Evolutionary conservation across 2,888 invertebrate genomes (phyloP), one percentile per base, ranked within the genome.

Genomic region (Rhagium mordax): DNA sequence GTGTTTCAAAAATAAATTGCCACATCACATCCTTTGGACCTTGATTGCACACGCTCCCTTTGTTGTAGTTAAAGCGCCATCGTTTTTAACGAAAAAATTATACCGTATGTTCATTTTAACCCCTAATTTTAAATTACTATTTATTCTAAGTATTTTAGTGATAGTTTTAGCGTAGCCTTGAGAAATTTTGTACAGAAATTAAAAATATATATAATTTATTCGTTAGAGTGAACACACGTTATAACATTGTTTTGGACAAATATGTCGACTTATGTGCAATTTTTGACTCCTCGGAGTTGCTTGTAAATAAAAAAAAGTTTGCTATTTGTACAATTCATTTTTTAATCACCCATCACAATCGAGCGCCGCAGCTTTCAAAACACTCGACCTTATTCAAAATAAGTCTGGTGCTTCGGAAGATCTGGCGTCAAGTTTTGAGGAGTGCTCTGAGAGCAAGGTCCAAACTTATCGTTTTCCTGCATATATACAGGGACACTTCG

Each of bases 291-390:
- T 8, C 24, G 33, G 33, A 48, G 65, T 51, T 57, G 57, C 65
- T 64, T 76, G 74, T 76, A 76, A 74, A 76, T 74, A 74, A 70
- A 67, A 57, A 33, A 57, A 49, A 20, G 67, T 74, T 72, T 47
- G 72, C 61, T 65, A 47, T 49, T 74, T 72, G 70, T 69, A 66
- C 72, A 65, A 8, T 49, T 21, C 21, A 51, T 51, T 51, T 51
- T 51, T 20, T 20, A 10, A 3, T 51, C 16, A 16, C 49, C n/a
- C 48, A 62, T 48, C 48, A 48, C 48, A 48, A 21, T n/a, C 21
- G 13, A 3, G 18, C 21, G 10, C 48, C 13, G 33, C 29, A 33
- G 20, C 10, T 29, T 53, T 41, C 13, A 41, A 41, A 41, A 41
- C n/a, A 41, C 3, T 41, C 2, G 41, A 41, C 1, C 13, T 41